Evolutionary conservation across 2,113 vertebrate genomes (phyloP).

Genomic region (Shinisaurus crocodilurus): DNA sequence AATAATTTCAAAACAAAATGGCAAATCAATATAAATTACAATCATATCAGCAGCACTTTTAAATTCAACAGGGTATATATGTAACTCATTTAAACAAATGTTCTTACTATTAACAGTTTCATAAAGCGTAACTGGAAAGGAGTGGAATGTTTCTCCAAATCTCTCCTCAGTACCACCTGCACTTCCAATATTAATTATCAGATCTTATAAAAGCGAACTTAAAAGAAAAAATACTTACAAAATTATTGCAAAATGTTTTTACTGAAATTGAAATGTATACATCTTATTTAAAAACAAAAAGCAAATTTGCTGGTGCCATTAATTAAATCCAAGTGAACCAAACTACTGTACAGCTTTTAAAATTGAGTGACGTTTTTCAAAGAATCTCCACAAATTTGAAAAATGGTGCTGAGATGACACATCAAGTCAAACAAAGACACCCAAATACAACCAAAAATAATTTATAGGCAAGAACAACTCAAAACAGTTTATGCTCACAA

Average conservation of each 20-base stretch:
- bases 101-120: background rate
- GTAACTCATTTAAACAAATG: background rate
- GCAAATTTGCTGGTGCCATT: conserved; percentile 80
- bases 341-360: conserved; percentile 69
- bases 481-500: conserved; percentile 32
- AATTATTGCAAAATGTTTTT: conserved; percentile 82
- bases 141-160: background rate
- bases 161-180: background rate
- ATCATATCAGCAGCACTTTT: background rate
- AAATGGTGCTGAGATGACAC: conserved; percentile 66
- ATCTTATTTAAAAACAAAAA: conserved; percentile 80
- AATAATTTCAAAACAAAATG: conserved; percentile 11
- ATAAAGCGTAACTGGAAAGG: background rate
- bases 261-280: conserved; percentile 80
- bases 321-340: conserved; percentile 75
- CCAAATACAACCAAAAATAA: conserved; percentile 69
- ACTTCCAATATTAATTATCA: background rate
- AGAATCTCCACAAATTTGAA: conserved; percentile 69
- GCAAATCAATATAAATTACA: background rate
- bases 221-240: conserved; percentile 72
- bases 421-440: conserved; percentile 71
- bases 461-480: conserved; percentile 69
- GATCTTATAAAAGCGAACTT: background rate
- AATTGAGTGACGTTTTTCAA: conserved; percentile 64
- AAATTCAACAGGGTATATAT: background rate